Conservation (phyloP, 2,113 vertebrate genomes). For the Labeo catla region DNA sequence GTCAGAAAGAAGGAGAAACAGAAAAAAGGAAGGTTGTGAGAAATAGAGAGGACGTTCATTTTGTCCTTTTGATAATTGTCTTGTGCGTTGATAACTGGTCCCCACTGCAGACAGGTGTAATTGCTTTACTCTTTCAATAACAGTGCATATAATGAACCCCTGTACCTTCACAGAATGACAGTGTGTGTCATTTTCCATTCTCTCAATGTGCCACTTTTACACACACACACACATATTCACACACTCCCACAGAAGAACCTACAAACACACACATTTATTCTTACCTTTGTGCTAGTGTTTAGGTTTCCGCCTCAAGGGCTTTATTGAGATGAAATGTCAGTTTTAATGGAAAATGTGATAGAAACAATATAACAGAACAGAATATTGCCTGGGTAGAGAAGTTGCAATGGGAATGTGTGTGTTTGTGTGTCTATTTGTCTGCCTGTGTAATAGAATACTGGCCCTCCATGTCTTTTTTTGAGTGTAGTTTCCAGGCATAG, state of each 20-base stretch:
- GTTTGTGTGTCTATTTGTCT: constrained; percentile 2
- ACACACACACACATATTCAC: constrained; percentile 6
- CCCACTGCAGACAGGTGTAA: constrained; percentile 78
- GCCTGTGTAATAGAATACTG: constrained; percentile 27
- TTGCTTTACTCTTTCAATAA: constrained; percentile 77
- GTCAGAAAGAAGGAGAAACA: background rate
- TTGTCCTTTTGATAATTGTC: constrained; percentile 66
- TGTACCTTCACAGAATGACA: constrained; percentile 74
- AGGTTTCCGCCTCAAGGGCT: constrained; percentile 76
- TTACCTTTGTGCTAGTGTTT: constrained; percentile 66
- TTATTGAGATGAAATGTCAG: constrained; percentile 86
- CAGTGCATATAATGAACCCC: constrained; percentile 73
- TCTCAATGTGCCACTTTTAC: constrained; percentile 17
- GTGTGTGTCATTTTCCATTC: constrained; percentile 58
- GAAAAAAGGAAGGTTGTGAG: background rate
- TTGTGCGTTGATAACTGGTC: constrained; percentile 74
- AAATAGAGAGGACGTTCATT: constrained; percentile 44
- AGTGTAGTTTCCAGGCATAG: constrained; percentile 71
- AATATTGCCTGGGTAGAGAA: constrained; percentile 71
- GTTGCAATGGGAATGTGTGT: constrained; percentile 56
- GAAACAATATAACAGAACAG: constrained; percentile 75
- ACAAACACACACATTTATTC: constrained; percentile 62
- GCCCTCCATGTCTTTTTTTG: constrained; percentile 66
- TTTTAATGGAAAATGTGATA: constrained; percentile 85
- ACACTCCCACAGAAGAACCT: constrained; percentile 8